Percentiles rank a stretch among this genome's conserved stretches.
These are phyloP conservation scores for Drosophila fungiperda DNA, from an alignment of 2,888 invertebrate species.

Conservation along the genomic window DNA sequence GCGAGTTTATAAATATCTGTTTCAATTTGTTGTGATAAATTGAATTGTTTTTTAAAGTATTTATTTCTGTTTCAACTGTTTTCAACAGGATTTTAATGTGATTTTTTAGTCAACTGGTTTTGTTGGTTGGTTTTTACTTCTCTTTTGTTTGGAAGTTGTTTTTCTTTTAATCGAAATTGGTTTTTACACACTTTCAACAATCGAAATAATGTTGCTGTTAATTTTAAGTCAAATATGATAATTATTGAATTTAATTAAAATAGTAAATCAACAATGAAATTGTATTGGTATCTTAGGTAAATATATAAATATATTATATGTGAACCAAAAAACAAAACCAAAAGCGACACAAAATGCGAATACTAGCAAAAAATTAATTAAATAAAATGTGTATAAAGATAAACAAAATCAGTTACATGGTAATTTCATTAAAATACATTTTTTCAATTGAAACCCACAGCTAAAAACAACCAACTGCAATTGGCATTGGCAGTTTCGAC, in stretches of 20 bases:
- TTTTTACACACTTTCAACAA: neutral
- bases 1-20: conserved; percentile 27
- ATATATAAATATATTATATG: conserved; percentile 29
- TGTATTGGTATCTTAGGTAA: conserved; percentile 73
- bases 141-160: neutral
- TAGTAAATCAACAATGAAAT: conserved; percentile 75
- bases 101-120: neutral
- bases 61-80: conserved; percentile 20
- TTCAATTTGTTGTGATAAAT: conserved; percentile 71
- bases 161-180: neutral
- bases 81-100: conserved; percentile 10
- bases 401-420: conserved; percentile 59
- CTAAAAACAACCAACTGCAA: conserved; percentile 10
- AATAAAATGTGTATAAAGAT: conserved; percentile 68
- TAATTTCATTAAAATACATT: conserved; percentile 61
- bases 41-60: conserved; percentile 54
- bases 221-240: conserved; percentile 41
- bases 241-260: conserved; percentile 60
- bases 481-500: conserved; percentile 2
- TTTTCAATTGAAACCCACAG: conserved; percentile 25
- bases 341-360: conserved; percentile 42
- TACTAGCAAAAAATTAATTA: conserved; percentile 60
- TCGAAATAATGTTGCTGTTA: conserved; percentile 24
- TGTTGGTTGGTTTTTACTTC: neutral
- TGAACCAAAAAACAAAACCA: conserved; percentile 28